A percentile compares a stretch with the other conserved stretches of the same genome.
Evolutionary conservation across 2,797 vertebrate species (phyloP).

Genomic region (Babyrousa celebensis): DNA sequence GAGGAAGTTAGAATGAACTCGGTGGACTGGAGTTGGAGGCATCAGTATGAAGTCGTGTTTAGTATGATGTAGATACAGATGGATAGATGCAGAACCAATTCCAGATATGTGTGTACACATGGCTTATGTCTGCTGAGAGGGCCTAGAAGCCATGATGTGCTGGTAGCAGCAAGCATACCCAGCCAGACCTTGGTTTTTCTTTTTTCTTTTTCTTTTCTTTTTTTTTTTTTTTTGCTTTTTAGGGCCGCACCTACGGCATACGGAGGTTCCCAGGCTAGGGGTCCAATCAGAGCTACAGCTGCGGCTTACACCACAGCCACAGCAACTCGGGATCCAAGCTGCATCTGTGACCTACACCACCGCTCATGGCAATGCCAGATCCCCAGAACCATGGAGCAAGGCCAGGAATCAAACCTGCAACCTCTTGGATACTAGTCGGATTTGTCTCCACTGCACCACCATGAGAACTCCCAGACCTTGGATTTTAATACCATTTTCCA

Average conservation of each 20-base stretch:
- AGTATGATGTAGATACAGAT: not conserved
- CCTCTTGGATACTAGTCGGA: not conserved
- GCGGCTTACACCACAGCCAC: too few relatives aligned
- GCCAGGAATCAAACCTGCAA: too few relatives aligned
- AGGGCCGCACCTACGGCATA: too few relatives aligned
- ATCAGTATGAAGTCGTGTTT: not conserved
- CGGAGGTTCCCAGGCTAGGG: too few relatives aligned
- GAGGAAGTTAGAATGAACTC: not conserved
- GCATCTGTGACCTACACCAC: too few relatives aligned
- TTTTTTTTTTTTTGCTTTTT: not conserved
- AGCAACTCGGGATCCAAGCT: too few relatives aligned
- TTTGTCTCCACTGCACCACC: not conserved
- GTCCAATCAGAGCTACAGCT: too few relatives aligned
- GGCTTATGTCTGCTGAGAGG: not conserved
- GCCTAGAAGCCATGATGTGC: not conserved
- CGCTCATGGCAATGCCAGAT: too few relatives aligned
- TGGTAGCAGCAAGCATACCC: not conserved
- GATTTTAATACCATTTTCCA: not conserved
- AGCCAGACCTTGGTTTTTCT: not conserved
- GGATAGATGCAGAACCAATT: not conserved
- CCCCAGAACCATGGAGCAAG: too few relatives aligned
- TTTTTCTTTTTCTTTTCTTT: not conserved
- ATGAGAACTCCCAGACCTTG: not conserved
- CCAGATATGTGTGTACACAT: fast-evolving
- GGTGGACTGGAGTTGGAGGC: not conserved